phyloP scores from a whole-genome alignment of 1,140 invertebrate genomes.

The Listronotus bonariensis region DNA sequence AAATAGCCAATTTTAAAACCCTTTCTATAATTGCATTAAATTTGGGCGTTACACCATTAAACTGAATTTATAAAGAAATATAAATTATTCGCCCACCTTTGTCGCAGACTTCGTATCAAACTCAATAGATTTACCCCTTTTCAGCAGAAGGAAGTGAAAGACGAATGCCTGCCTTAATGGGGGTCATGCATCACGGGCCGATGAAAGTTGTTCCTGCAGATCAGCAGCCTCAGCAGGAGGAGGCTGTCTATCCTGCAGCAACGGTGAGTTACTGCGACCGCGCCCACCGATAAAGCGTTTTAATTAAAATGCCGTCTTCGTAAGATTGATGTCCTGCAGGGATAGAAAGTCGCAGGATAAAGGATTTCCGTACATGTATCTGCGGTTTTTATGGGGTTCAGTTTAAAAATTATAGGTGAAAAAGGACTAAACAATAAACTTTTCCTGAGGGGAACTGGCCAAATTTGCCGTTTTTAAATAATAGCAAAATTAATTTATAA shows the following conservation, averaged over 20 bases:
- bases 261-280: constrained; percentile 54
- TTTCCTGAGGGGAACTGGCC: too few relatives aligned
- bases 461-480: too few relatives aligned
- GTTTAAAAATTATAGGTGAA: not conserved
- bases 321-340: constrained; percentile 32
- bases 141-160: constrained; percentile 36
- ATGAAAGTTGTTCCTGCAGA: constrained; percentile 57
- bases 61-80: too few relatives aligned
- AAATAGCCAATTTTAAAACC: too few relatives aligned
- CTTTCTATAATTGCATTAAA: too few relatives aligned
- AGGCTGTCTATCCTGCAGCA: constrained; percentile 50
- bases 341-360: constrained; percentile 19
- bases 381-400: constrained; percentile 2
- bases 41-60: too few relatives aligned
- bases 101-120: not conserved
- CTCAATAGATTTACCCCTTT: constrained; percentile 17
- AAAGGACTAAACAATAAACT: too few relatives aligned
- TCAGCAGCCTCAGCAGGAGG: constrained; percentile 52
- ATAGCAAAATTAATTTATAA: too few relatives aligned
- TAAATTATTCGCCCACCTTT: too few relatives aligned
- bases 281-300: constrained; percentile 57
- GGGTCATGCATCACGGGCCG: constrained; percentile 55
- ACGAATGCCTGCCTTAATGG: constrained; percentile 49
- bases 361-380: constrained; percentile 10
- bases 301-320: constrained; percentile 57